Conservation (phyloP, 2,888 invertebrate species). For the Cheilosia scutellata region DNA sequence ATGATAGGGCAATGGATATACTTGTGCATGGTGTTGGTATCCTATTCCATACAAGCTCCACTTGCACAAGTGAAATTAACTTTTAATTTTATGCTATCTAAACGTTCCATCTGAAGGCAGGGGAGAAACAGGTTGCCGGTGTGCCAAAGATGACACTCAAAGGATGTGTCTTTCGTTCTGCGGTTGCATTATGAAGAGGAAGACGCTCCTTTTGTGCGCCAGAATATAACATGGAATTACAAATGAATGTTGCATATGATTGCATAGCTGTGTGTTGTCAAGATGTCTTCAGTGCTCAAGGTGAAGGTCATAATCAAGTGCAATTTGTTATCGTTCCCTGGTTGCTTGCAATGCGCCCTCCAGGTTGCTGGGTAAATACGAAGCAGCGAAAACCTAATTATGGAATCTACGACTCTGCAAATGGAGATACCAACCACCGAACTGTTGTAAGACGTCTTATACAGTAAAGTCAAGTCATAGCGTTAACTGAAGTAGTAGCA, state of each 20-base stretch:
- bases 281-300: slow-evolving; percentile 38
- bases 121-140: slow-evolving; percentile 50
- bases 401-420: slow-evolving; percentile 42
- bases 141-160: slow-evolving; percentile 30
- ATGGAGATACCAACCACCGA: slow-evolving; percentile 20
- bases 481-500: slow-evolving; percentile 53
- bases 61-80: slow-evolving; percentile 34
- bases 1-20: slow-evolving; percentile 9
- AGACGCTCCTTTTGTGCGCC: slow-evolving; percentile 8
- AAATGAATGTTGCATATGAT: slow-evolving; percentile 63
- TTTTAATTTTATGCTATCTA: slow-evolving; percentile 62
- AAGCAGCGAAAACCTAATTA: slow-evolving; percentile 56
- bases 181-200: slow-evolving; percentile 37
- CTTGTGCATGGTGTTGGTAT: not conserved
- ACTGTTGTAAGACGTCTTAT: not conserved
- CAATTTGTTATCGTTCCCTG: slow-evolving; percentile 57
- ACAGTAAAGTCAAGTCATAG: not conserved
- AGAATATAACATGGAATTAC: slow-evolving; percentile 40
- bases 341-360: slow-evolving; percentile 2
- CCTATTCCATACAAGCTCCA: not conserved
- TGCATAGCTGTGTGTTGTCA: slow-evolving; percentile 46
- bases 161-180: slow-evolving; percentile 19
- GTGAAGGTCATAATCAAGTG: slow-evolving; percentile 73
- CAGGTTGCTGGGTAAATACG: not conserved
- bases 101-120: slow-evolving; percentile 34